Evolutionary conservation across 2,113 vertebrate genomes (phyloP).

Genomic region (Larimichthys polyactis): DNA sequence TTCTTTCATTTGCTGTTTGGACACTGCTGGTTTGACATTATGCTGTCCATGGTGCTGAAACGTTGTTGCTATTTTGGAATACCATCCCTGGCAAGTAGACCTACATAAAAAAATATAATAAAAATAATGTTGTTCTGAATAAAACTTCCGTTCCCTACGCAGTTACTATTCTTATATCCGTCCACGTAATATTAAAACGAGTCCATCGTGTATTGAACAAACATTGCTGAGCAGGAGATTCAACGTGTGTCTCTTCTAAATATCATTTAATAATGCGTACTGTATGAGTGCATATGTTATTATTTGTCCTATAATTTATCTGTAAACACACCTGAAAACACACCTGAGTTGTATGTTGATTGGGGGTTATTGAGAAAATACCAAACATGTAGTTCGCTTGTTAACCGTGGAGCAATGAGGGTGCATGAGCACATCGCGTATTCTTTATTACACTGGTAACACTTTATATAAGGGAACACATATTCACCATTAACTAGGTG

Average conservation of each 20-base stretch:
- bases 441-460: neutral
- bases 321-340: neutral
- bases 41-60: no score
- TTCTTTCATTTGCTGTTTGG: no score
- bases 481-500: no score
- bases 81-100: no score
- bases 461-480: no score
- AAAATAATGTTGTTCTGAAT: neutral
- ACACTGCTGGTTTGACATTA: no score
- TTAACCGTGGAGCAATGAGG: neutral
- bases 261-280: neutral
- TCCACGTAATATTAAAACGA: neutral
- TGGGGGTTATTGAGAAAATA: neutral
- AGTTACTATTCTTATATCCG: accelerated
- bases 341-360: neutral
- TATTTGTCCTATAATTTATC: neutral
- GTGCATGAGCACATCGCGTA: neutral
- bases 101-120: no score
- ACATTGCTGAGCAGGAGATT: neutral
- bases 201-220: neutral
- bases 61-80: no score
- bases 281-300: neutral
- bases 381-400: neutral
- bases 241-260: neutral
- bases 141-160: accelerated